These are phyloP conservation scores for Zapus hudsonius DNA, from an alignment of 2,113 vertebrate species.

Conservation along the genomic window DNA sequence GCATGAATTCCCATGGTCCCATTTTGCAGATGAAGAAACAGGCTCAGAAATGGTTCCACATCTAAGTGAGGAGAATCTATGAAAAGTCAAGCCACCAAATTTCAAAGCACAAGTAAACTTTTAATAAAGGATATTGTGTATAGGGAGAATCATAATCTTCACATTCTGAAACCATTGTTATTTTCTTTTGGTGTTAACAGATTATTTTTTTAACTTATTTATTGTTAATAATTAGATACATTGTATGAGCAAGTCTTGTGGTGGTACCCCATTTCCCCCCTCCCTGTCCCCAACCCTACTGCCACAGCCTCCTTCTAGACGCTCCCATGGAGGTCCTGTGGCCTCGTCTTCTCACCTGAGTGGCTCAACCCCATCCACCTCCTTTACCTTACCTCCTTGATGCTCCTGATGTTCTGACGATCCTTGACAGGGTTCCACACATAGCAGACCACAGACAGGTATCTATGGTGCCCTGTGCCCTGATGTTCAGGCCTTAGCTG, in stretches of 20 bases:
- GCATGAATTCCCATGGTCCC: neutral
- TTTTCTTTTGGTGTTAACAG: no score
- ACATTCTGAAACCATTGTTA: neutral
- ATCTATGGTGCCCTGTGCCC: neutral
- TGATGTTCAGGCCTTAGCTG: neutral
- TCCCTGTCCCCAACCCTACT: no score
- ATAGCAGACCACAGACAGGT: neutral
- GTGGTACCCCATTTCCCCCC: no score
- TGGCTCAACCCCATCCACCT: neutral
- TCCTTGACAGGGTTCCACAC: neutral
- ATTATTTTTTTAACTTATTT: no score
- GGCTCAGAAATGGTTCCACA: neutral
- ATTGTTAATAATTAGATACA: no score
- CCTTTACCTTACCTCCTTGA: neutral
- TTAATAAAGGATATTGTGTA: neutral
- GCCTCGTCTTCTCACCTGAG: no score
- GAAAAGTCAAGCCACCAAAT: neutral
- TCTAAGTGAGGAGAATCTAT: neutral
- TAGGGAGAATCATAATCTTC: neutral
- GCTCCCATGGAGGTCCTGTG: neutral
- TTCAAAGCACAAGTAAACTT: slow-evolving; percentile 18
- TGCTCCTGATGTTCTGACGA: neutral
- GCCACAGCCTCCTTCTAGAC: neutral
- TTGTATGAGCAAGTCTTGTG: no score
- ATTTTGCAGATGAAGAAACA: neutral